Conservation (phyloP, 1,140 invertebrate species). For the Lepidurus packardi region DNA sequence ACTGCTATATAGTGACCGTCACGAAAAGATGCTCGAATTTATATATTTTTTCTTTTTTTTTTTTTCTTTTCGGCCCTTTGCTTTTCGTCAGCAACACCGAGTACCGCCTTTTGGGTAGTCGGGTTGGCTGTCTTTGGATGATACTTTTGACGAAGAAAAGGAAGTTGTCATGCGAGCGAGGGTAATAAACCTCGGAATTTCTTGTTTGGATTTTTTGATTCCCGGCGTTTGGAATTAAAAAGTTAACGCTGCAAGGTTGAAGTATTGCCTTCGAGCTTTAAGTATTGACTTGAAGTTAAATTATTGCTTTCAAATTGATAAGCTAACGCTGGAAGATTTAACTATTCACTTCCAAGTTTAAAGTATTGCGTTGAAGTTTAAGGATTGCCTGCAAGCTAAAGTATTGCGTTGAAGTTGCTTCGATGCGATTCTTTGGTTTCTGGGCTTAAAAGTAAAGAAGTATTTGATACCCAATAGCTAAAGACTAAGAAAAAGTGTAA, state of each 20-base stretch:
- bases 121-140: not conserved
- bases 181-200: not conserved
- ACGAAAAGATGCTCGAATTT: slow-evolving; percentile 19
- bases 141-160: not conserved
- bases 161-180: slow-evolving; percentile 20
- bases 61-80: not conserved
- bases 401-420: too few species aligned
- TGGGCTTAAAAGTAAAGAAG: too few species aligned
- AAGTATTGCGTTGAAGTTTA: too few species aligned
- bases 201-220: not conserved
- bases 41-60: not conserved
- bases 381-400: too few species aligned
- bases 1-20: slow-evolving; percentile 8
- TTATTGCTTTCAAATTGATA: not conserved
- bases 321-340: not conserved
- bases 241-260: not conserved
- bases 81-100: not conserved
- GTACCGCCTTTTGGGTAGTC: slow-evolving; percentile 8
- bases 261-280: not conserved
- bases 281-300: too few species aligned
- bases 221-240: not conserved
- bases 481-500: too few species aligned
- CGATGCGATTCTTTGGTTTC: too few species aligned
- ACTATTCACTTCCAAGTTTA: not conserved
- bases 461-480: too few species aligned